A percentile compares a stretch with the other conserved stretches of the same genome.
phyloP scores from a whole-genome alignment of 2,113 vertebrate genomes.

The Neopipo cinnamomea region DNA sequence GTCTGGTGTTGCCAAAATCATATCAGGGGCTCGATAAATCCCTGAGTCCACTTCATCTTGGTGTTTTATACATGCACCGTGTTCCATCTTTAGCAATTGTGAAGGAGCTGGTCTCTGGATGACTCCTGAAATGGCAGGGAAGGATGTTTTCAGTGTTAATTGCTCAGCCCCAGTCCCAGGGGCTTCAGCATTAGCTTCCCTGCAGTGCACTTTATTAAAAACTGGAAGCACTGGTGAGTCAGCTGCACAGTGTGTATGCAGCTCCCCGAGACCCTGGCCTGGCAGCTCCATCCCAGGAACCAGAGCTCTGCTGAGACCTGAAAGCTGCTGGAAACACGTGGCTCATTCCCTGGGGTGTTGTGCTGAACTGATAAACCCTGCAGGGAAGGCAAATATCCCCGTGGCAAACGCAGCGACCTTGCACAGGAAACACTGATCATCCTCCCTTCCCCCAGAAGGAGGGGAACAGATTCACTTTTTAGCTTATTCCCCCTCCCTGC shows the following conservation, averaged over 20 bases:
- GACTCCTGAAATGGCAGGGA: neutral
- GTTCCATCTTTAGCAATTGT: neutral
- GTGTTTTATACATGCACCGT: neutral
- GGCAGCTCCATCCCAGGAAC: neutral
- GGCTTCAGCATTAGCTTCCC: constrained; percentile 3
- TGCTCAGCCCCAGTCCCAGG: neutral
- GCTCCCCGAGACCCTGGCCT: neutral
- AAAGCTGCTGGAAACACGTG: neutral
- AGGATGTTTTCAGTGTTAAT: neutral
- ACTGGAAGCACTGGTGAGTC: neutral
- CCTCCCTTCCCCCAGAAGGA: neutral
- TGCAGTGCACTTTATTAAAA: constrained; percentile 16
- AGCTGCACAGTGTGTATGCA: neutral
- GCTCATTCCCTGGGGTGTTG: neutral
- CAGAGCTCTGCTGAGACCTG: neutral
- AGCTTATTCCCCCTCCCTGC: neutral
- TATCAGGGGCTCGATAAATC: neutral
- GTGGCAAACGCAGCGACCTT: neutral
- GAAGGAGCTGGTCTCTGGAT: neutral
- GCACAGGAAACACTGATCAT: neutral
- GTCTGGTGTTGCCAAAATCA: neutral
- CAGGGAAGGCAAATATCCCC: neutral
- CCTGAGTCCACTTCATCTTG: neutral
- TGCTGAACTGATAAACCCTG: neutral
- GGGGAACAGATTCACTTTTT: neutral